These are phyloP conservation scores for Macroglossus sobrinus DNA, from an alignment of 2,113 vertebrate genomes.

Conservation along the genomic window DNA sequence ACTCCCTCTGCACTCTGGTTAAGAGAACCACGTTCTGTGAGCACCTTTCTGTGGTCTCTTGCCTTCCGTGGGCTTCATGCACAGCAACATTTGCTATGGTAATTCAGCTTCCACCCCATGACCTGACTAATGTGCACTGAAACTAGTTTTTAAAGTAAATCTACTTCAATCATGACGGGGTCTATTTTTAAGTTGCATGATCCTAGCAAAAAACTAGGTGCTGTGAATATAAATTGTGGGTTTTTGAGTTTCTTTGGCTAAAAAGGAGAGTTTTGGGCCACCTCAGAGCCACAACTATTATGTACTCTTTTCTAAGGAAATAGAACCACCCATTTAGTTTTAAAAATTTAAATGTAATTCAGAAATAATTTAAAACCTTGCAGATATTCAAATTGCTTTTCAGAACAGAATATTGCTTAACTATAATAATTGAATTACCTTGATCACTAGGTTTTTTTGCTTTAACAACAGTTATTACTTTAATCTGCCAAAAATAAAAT, in stretches of 20 bases:
- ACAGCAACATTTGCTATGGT: neutral
- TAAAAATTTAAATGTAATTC: slow-evolving; percentile 10
- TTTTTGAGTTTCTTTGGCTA: slow-evolving; percentile 7
- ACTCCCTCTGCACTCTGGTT: neutral
- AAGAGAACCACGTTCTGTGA: neutral
- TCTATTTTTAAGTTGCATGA: neutral
- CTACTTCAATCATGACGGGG: neutral
- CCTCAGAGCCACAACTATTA: neutral
- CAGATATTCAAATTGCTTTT: neutral
- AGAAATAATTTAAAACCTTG: slow-evolving; percentile 30
- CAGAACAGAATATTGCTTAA: neutral
- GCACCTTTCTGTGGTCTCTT: neutral
- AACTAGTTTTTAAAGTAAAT: slow-evolving; percentile 11
- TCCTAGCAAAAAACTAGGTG: neutral
- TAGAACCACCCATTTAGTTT: neutral
- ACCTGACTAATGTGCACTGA: neutral
- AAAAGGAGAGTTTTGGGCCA: neutral
- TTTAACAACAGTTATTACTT: neutral
- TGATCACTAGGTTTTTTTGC: neutral
- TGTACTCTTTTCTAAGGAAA: neutral
- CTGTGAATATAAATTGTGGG: neutral
- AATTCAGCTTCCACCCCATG: neutral
- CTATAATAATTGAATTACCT: slow-evolving; percentile 39
- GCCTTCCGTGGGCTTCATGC: neutral
- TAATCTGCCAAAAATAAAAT: slow-evolving; percentile 13